Evolutionary conservation across 1,140 invertebrate species (phyloP), one percentile per base, ranked within the genome.

Genomic region (Heliconius hewitsoni): DNA sequence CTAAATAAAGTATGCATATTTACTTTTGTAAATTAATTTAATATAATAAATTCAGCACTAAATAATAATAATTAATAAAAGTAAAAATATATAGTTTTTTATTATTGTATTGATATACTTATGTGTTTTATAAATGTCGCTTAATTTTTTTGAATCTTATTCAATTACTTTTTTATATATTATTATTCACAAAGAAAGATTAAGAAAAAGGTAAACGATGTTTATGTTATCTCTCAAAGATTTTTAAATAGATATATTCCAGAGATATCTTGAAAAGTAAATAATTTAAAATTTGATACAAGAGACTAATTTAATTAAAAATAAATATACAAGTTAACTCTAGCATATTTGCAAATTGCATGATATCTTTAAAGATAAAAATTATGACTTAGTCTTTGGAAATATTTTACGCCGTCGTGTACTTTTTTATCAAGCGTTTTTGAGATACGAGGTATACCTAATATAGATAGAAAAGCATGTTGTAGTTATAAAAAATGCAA

Each of bases 1-100:
- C 87, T 85, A 82, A 86, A 88, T 84, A 79, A 83, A 76, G 76
- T 81, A 74, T 78, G 74, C 80, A 81, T 74, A 39, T 81, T 74
- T 71, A 78, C 55, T 37, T 70, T 78, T 78, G 73, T 75, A 60
- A 71, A 76, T 78, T 78, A 50, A 77, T 72, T 77, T 72, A 16
- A 72, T 55, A 27, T 55, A n/a, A n/a, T 71, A 71, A n/a, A 66
- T 5, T 66, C 27, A 1, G 5, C 27, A 66, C 3, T 5, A 16
- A 66, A 66, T 66, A 66, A 66, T 37, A 37, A 1, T 37, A 8
- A 37, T 37, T 37, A 37, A 6, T 37, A 37, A 37, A 6, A 37
- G 18, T 52, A 52, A 52, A 52, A 52, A 8, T 9, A 8, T 19
- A 46, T 46, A 4, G 4, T 13, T 3, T 4, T 46, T 46, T 46